These are phyloP conservation scores for Pseudobourletiella spinata DNA, from an alignment of 1,140 invertebrate species.

Conservation along the genomic window DNA sequence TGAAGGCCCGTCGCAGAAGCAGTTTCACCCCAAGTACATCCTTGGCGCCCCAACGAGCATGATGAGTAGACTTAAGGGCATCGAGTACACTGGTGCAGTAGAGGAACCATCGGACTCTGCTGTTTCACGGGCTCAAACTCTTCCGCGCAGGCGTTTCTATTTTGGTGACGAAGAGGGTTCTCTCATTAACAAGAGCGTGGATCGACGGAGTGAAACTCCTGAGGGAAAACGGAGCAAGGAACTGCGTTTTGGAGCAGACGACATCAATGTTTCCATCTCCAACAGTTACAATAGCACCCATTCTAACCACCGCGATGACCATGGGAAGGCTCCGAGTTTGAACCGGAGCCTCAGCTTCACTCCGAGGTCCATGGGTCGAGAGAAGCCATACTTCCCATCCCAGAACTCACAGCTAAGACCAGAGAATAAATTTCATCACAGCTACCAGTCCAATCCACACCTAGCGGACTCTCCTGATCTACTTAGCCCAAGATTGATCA, in stretches of 20 bases:
- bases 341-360: conserved; percentile 73
- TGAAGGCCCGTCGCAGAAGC: conserved; percentile 33
- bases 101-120: conserved; percentile 46
- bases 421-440: conserved; percentile 40
- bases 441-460: conserved; percentile 65
- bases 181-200: conserved; percentile 1
- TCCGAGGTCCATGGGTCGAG: conserved; percentile 39
- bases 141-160: conserved; percentile 49
- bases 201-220: background rate
- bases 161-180: conserved; percentile 33
- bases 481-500: conserved; percentile 72
- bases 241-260: conserved; percentile 37
- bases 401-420: conserved; percentile 36
- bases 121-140: conserved; percentile 60
- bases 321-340: conserved; percentile 57
- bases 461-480: conserved; percentile 60
- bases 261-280: conserved; percentile 63
- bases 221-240: conserved; percentile 36
- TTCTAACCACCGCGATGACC: conserved; percentile 41
- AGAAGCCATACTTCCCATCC: conserved; percentile 36
- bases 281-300: conserved; percentile 44
- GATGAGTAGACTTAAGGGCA: conserved; percentile 61
- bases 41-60: conserved; percentile 45
- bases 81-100: conserved; percentile 41
- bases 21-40: conserved; percentile 36